phyloP scores from a whole-genome alignment of 2,113 vertebrate species.

The Litocranius walleri region DNA sequence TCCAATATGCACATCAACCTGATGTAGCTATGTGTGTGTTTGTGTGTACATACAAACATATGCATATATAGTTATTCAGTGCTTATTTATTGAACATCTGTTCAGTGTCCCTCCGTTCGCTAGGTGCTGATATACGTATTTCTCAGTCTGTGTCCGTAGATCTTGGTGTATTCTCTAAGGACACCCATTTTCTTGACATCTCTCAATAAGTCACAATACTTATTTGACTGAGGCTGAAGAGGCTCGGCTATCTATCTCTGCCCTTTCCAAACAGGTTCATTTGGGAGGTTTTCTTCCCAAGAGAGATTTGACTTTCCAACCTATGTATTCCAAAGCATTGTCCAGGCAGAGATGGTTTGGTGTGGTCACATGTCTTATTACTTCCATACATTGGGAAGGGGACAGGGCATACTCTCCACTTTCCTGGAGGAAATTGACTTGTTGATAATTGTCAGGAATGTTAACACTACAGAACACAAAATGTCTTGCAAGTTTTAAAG shows the following conservation, averaged over 20 bases:
- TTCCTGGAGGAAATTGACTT: background rate
- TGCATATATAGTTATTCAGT: background rate
- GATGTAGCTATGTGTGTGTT: background rate
- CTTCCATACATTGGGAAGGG: background rate
- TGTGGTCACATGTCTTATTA: background rate
- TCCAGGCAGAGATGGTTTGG: background rate
- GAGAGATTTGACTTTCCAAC: background rate
- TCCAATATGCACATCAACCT: background rate
- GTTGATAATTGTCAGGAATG: background rate
- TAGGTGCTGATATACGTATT: constrained; percentile 32
- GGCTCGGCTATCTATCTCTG: background rate
- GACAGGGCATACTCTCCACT: background rate
- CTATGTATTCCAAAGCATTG: constrained; percentile 21
- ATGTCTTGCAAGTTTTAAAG: background rate
- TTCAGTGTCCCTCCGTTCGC: background rate
- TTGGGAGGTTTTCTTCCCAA: background rate
- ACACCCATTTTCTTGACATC: background rate
- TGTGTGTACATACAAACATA: background rate
- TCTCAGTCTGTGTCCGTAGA: background rate
- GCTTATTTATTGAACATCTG: background rate
- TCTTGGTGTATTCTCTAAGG: background rate
- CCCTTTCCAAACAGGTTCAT: constrained; percentile 27
- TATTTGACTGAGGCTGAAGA: background rate
- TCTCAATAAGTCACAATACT: background rate
- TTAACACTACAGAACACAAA: background rate